These are phyloP conservation scores for Mechanitis messenoides DNA, from an alignment of 2,888 invertebrate species.

Conservation along the genomic window DNA sequence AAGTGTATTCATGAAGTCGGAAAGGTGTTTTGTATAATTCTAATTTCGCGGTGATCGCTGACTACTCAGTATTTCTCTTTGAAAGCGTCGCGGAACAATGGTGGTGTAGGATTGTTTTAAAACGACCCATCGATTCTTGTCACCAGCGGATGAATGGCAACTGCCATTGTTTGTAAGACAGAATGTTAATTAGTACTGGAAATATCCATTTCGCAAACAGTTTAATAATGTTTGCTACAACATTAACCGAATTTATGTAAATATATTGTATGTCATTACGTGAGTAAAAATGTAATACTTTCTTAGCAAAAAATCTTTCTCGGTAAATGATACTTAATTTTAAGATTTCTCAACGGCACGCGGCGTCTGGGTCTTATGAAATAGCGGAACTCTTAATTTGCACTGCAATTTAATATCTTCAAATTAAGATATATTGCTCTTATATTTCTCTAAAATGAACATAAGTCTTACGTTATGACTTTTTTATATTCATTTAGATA, in stretches of 20 bases:
- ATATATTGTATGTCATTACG: slow-evolving; percentile 17
- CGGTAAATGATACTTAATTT: slow-evolving; percentile 23
- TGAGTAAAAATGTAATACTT: slow-evolving; percentile 17
- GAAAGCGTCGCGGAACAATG: slow-evolving; percentile 60
- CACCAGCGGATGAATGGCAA: slow-evolving; percentile 24
- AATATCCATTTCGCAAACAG: slow-evolving; percentile 2
- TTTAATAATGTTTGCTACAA: slow-evolving; percentile 9
- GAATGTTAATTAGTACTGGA: slow-evolving; percentile 17
- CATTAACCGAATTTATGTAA: slow-evolving; percentile 10
- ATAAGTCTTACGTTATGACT: too few relatives aligned
- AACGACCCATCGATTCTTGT: slow-evolving; percentile 51
- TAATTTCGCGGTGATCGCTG: slow-evolving; percentile 52
- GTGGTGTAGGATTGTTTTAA: slow-evolving; percentile 51
- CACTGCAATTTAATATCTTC: slow-evolving; percentile 20
- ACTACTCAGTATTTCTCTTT: slow-evolving; percentile 50
- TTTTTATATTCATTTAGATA: too few relatives aligned
- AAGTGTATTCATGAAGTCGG: slow-evolving; percentile 31
- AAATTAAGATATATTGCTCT: slow-evolving; percentile 9
- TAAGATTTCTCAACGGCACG: slow-evolving; percentile 24
- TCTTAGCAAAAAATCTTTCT: slow-evolving; percentile 18
- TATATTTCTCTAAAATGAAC: not conserved
- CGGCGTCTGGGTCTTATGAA: slow-evolving; percentile 22
- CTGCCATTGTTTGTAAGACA: slow-evolving; percentile 25
- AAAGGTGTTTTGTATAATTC: slow-evolving; percentile 49
- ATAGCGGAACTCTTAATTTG: slow-evolving; percentile 21